Evolutionary conservation across 2,113 vertebrate species (phyloP), one percentile per base, ranked within the genome.

Genomic region (Sebastes fasciatus): DNA sequence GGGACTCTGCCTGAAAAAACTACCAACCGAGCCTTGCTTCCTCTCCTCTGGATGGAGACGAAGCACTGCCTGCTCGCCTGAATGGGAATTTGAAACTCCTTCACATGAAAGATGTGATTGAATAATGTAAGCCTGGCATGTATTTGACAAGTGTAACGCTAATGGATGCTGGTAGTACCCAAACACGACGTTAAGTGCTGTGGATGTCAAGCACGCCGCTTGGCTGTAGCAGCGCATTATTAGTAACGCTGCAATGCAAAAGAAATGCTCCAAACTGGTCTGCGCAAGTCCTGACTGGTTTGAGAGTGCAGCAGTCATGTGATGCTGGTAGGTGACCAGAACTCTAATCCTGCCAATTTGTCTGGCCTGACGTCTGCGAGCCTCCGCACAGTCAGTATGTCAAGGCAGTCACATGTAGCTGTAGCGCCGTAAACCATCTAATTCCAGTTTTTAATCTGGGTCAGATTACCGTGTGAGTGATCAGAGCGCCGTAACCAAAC

Each of bases 381-480:
- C 74, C 78, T 64, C 54, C 57, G 34, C n/a, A 68, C 61, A 80
- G 79, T 78, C 87, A 82, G 66, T 45, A 43, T 57, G 14, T 82
- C 79, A 52, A 49, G 76, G 63, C 70, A 21, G 86, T 87, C 88
- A 71, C 77, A 55, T 85, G 84, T 26, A 48, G 63, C 45, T 12
- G 6, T 13, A 45, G 85, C 55, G 17, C 62, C 48, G 1, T 84
- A 79, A 91, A 78, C 68, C 79, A 40, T 70, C 77, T 80, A 88
- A 85, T 82, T 87, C 82, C 49, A 23, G 3, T 0, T 75, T 89
- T 88, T 90, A 90, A 93, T 95, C 84, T 87, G 89, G 87, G 82
- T 74, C 78, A 86, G 90, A 92, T 90, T 93, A 90, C 66, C 46
- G 62, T 11, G 69, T 21, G 40, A 77, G 75, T 54, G 16, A 74